Base-by-base conservation (phyloP, 2,888 invertebrate genomes). In the Subacronicta megacephala region DNA sequence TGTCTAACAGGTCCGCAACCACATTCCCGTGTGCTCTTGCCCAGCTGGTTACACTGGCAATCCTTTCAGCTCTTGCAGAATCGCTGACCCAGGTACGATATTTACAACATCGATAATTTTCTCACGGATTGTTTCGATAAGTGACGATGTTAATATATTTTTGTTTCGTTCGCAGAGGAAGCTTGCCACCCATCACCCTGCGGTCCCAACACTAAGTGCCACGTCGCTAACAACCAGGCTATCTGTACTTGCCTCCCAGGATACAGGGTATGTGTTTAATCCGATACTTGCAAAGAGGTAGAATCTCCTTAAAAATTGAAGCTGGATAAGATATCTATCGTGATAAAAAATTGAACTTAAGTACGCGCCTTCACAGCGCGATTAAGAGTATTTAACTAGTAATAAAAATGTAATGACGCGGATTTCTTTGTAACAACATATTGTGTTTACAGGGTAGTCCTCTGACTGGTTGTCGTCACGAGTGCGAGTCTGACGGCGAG, bases 171-270 rank as follows among this genome's bases (percentile, higher is more conserved):
- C 77, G 35, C 88, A 98, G 98, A 97, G 93, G 97, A 97, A 81
- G 95, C 97, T 38, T 98, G 98, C 84, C 96, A 96, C 79, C 97
- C 97, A 12, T 97, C 96, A 62, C 97, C 98, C 0, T 98, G 98
- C 73, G 98, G 98, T 7, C 78, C 83, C 36, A 98, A 98, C 88
- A 97, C 98, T 0, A 96, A 96, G 47, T 98, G 98, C 84, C 96
- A 97, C 81, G 97, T 97, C 9, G 92, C 96, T 38, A 96, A 96
- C 83, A 95, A 95, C 70, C 95, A 97, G 15, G 97, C 97, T 0
- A 96, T 97, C 9, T 98, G 98, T 81, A 96, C 96, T 45, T 98
- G 98, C 77, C 88, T 96, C 44, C 95, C 96, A 36, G 96, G 97
- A 78, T 97, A 95, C 90, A 89, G 91, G 73, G 95, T 95, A 85